Base-by-base conservation (phyloP, 2,797 vertebrate genomes). In the Enteromius trimaculatus region DNA sequence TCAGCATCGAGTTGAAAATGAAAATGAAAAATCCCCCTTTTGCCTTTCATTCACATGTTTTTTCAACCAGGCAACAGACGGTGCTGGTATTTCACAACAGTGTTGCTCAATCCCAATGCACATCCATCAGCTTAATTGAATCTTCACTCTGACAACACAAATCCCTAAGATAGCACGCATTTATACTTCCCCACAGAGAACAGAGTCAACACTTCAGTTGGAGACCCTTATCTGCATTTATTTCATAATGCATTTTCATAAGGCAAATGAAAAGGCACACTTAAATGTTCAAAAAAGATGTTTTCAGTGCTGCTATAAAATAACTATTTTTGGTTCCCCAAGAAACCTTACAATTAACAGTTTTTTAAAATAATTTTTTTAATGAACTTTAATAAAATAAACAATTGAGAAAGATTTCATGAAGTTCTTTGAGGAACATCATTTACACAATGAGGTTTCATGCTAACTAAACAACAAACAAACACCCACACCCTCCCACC, bases 121-220 rank as follows among this genome's bases (percentile, higher is more conserved):
- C 81, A 83, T 77, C 74, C 81, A 60, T 83, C 81, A 69, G 64
- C 5, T 70, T 77, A 77, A 83, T 77, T 83, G 23, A 83, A 77
- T 68, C 51, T 77, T 42, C n/a, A 65, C 60, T 82, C 51, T 75
- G 49, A 60, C 81, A 77, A 44, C 81, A 10, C 23, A 77, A 75
- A 77, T 77, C 74, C 81, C 47, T 68, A 7, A 82, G 62, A 82
- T 77, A 82, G 71, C 64, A 76, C 17, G 58, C 47, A 77, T 75
- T 51, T 76, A 76, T 68, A 69, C 72, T 68, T 55, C 26, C 47
- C 47, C 62, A 26, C 44, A 4, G 64, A 79, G 77, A 79, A 69
- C 80, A 55, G 31, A n/a, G 62, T 68, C 81, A 69, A 77, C 74
- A 77, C 81, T 31, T 74, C 42, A 75, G 42, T 17, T 34, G 29